Percentiles rank a stretch among this genome's conserved stretches.
Conservation (phyloP, 2,113 vertebrate genomes). For the Stercorarius parasiticus region DNA sequence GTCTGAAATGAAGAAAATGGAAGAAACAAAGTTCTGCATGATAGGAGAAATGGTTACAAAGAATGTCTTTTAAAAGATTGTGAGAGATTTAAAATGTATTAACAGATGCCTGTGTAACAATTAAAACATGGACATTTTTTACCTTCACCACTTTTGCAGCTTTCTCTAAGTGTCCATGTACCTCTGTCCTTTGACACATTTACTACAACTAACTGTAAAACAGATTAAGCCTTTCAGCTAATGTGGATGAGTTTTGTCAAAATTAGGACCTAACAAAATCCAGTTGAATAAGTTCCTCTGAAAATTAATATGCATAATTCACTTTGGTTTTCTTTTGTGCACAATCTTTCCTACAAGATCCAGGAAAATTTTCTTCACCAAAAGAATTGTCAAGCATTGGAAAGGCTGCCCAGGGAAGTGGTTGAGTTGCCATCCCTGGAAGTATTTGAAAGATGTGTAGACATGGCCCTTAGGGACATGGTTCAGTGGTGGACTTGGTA, state of each 20-base stretch:
- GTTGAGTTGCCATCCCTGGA: neutral
- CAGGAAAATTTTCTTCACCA: neutral
- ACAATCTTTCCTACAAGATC: neutral
- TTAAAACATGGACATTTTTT: neutral
- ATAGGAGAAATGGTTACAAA: neutral
- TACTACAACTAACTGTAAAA: neutral
- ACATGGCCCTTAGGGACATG: neutral
- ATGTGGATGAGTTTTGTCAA: neutral
- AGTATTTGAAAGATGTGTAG: neutral
- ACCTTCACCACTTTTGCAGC: neutral
- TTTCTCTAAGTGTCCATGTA: neutral
- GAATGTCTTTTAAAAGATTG: fast-evolving
- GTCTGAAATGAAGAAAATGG: neutral
- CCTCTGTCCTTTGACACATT: neutral
- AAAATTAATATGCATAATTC: neutral
- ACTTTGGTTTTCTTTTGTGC: neutral
- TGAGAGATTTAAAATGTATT: neutral
- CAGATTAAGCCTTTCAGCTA: neutral
- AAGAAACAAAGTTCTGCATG: neutral
- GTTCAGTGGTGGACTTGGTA: neutral
- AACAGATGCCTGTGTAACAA: neutral
- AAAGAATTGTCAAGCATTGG: neutral
- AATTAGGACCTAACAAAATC: neutral
- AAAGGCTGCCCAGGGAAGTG: neutral
- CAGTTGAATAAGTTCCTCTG: neutral